phyloP scores from a whole-genome alignment of 92 coral and sea anemone species.

The Palythoa grandiflora region DNA sequence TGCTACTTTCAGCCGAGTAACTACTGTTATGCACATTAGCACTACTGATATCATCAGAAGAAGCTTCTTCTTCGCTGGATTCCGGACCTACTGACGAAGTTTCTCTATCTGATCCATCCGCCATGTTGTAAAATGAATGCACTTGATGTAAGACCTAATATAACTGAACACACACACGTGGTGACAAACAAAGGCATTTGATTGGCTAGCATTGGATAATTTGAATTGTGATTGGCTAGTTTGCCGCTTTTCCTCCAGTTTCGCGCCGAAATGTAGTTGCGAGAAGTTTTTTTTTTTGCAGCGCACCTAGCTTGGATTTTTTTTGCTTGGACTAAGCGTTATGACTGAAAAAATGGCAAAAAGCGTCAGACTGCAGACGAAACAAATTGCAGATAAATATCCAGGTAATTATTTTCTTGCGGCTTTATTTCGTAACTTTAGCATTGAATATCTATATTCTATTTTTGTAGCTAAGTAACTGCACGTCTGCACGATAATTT shows the following conservation, averaged over 20 bases:
- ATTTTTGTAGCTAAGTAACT: neutral
- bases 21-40: conserved; percentile 21
- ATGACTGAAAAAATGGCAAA: conserved; percentile 2
- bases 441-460: conserved; percentile 4
- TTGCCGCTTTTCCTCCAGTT: conserved; percentile 14
- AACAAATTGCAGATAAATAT: conserved; percentile 28
- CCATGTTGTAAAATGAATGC: conserved; percentile 25
- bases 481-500: conserved; percentile 13
- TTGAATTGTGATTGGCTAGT: conserved; percentile 32
- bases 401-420: conserved; percentile 21
- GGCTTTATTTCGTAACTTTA: conserved; percentile 12
- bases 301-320: conserved; percentile 5
- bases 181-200: conserved; percentile 34
- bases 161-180: conserved; percentile 36
- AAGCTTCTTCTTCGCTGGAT: conserved; percentile 39
- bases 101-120: conserved; percentile 34
- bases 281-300: conserved; percentile 8
- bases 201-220: conserved; percentile 26
- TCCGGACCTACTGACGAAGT: conserved; percentile 31
- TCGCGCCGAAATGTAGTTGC: conserved; percentile 20
- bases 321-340: conserved; percentile 12
- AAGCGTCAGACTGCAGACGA: neutral
- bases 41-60: conserved; percentile 29
- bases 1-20: conserved; percentile 30
- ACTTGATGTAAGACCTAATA: conserved; percentile 19